Conservation (phyloP, 2,797 vertebrate species). For the Phyllotis vaccarum region DNA sequence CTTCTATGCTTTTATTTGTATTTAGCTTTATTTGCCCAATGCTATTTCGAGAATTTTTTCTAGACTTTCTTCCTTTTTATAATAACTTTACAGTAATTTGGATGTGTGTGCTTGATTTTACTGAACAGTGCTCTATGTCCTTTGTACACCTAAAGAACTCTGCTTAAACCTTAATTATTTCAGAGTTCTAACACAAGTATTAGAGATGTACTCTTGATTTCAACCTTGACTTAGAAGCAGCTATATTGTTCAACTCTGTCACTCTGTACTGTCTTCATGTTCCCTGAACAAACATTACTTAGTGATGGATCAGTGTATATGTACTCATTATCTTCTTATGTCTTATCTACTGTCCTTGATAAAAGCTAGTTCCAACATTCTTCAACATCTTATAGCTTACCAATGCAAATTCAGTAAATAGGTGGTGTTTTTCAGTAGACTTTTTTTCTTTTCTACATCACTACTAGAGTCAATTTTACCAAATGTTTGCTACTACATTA, state of each 20-base stretch:
- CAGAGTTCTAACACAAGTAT: neutral
- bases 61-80: neutral
- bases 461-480: neutral
- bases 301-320: neutral
- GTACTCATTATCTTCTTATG: neutral
- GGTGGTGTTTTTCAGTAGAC: neutral
- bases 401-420: neutral
- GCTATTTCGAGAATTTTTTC: neutral
- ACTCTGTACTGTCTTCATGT: neutral
- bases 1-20: neutral
- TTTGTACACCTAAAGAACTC: neutral
- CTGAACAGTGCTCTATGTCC: neutral
- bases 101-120: neutral
- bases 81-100: neutral
- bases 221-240: neutral
- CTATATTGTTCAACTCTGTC: neutral
- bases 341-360: neutral
- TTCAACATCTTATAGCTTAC: neutral
- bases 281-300: neutral
- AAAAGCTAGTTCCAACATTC: neutral
- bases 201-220: neutral
- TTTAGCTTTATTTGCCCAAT: neutral
- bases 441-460: neutral
- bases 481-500: constrained; percentile 21
- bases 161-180: neutral